Conservation (phyloP, 2,113 vertebrate genomes). For the Agapornis roseicollis region DNA sequence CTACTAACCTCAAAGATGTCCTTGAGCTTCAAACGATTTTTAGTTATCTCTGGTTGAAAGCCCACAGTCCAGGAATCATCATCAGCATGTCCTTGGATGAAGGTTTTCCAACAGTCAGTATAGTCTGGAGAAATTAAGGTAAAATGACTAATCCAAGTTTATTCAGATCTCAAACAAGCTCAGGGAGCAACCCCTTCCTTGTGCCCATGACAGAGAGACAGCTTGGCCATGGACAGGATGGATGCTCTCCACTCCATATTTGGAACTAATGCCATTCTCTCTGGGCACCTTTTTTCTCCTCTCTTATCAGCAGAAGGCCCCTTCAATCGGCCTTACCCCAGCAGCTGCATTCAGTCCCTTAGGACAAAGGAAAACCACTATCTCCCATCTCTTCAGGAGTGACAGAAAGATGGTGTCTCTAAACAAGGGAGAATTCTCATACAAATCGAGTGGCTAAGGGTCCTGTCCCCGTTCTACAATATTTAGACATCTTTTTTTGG, state of each 20-base stretch:
- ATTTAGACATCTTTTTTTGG: neutral
- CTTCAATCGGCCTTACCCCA: neutral
- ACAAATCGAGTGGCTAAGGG: neutral
- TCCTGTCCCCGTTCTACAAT: neutral
- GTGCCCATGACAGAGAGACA: neutral
- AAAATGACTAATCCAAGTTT: neutral
- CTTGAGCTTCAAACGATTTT: neutral
- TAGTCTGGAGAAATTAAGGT: constrained; percentile 46
- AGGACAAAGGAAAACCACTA: neutral
- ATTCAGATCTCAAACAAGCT: neutral
- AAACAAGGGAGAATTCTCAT: neutral
- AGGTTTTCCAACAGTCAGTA: neutral
- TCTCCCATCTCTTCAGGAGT: neutral
- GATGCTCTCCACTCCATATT: neutral
- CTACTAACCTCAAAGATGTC: constrained; percentile 31
- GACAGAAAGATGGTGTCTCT: neutral
- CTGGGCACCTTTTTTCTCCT: neutral
- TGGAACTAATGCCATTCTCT: neutral
- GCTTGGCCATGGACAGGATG: neutral
- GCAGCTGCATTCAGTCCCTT: neutral
- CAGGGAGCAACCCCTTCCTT: neutral
- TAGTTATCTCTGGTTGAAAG: accelerated
- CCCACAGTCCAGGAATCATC: neutral
- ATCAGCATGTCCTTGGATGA: neutral
- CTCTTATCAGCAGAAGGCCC: neutral